Base-by-base conservation (phyloP, 2,113 vertebrate genomes). In the Lagopus leucura region DNA sequence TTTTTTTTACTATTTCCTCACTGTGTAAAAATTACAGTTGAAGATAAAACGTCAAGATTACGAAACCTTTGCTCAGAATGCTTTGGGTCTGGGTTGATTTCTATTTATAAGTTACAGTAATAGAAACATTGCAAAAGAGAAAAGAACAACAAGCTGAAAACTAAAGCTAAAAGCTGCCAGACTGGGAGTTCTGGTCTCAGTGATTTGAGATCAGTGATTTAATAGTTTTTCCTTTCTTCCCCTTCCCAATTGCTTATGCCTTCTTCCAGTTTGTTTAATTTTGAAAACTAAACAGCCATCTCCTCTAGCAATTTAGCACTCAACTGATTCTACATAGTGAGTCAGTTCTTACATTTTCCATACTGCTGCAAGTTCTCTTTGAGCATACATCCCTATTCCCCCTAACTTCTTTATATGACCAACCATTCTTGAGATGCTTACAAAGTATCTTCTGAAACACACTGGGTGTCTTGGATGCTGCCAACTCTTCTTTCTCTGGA, bases 401-500 rank as follows among this genome's bases (percentile, higher is more conserved):
- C 20, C 6, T 8, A 82, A 76, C 4, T 76, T 71, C n/a, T 91
- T 91, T 77, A 92, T 86, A 64, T 86, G 72, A 80, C 64, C 28
- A 67, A 36, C 22, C 55, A 52, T 75, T 54, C 27, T 82, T 20
- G 50, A 86, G 50, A 69, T 47, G 61, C 52, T 92, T 95, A 65
- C 79, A 86, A 94, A 93, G 88, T 73, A 80, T 48, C 36, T 80
- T 85, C 52, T 27, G 25, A 88, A 60, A 83, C 38, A 91, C 32
- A 67, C 60, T 85, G 67, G 52, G 38, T 58, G 47, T 90, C 60
- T 91, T 66, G 81, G 34, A 52, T 54, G 55, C n/a, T 89, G 93
- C 93, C 94, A 94, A 1, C 27, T 86, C 42, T 78, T 74, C 8
- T 73, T 97, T 94, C 57, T 83, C 57, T 86, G 85, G 65, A 92